A percentile compares a stretch with the other conserved stretches of the same genome.
Evolutionary conservation across 2,797 vertebrate genomes (phyloP).

Genomic region (Bufotes viridis): DNA sequence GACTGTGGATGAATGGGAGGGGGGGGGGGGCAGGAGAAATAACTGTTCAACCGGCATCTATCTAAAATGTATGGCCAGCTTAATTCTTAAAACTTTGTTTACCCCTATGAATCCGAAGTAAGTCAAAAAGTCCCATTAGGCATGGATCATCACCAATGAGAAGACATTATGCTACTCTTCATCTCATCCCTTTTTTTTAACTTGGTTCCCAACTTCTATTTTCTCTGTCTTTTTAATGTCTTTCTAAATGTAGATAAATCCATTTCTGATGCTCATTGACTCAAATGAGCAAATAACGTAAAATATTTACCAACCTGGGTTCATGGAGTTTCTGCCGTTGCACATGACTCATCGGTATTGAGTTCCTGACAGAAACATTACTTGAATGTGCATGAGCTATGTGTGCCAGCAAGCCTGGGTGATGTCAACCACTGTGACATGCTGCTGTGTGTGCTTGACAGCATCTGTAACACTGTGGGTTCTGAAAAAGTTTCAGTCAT

Average conservation of each 20-base stretch:
- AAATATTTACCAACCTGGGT: not conserved
- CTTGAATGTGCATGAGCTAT: conserved; percentile 4
- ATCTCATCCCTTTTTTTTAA: too few relatives aligned
- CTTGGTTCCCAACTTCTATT: too few relatives aligned
- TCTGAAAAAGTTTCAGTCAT: conserved; percentile 3
- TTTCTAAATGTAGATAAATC: not conserved
- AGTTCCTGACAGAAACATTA: conserved; percentile 3
- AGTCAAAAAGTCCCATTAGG: too few relatives aligned
- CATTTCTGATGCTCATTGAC: not conserved
- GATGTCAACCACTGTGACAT: conserved; percentile 4
- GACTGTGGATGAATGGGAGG: too few relatives aligned
- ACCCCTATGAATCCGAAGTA: too few relatives aligned
- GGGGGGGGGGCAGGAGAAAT: too few relatives aligned
- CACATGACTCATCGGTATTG: not conserved
- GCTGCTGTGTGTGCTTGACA: not conserved
- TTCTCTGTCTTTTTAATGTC: not conserved
- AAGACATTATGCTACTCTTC: too few relatives aligned
- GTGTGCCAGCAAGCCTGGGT: not conserved
- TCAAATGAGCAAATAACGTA: not conserved
- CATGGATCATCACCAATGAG: too few relatives aligned
- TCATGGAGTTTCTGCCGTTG: not conserved
- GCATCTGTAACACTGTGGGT: conserved; percentile 21
- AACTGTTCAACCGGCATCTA: too few relatives aligned
- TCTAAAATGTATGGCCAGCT: too few relatives aligned
- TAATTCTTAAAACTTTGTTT: too few relatives aligned